These are phyloP conservation scores for Clunio marinus DNA, from an alignment of 2,888 invertebrate species.

Conservation along the genomic window DNA sequence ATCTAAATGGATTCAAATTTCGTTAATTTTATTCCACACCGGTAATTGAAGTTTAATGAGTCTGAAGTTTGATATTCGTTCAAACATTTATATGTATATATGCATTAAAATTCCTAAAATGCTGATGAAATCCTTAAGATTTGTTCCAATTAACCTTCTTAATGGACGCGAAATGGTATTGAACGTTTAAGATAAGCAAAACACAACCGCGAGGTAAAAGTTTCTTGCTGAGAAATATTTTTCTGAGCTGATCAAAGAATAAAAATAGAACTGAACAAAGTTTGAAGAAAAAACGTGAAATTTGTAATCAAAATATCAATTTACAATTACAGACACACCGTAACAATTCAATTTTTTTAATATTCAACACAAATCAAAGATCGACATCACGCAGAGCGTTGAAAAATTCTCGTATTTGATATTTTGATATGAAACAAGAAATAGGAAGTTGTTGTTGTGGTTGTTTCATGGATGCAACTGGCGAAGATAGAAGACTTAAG, in stretches of 20 bases:
- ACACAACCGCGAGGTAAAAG: too few relatives aligned
- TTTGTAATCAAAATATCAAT: slow-evolving; percentile 23
- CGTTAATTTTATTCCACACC: neutral
- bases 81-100: neutral
- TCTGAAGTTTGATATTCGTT: neutral
- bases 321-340: slow-evolving; percentile 11
- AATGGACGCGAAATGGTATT: neutral
- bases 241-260: too few relatives aligned
- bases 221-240: too few relatives aligned
- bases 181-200: neutral
- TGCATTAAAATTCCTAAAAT: neutral
- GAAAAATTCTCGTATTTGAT: too few relatives aligned
- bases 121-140: neutral
- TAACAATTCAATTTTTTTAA: neutral
- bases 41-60: slow-evolving; percentile 32
- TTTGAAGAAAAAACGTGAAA: slow-evolving; percentile 6
- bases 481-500: too few relatives aligned
- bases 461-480: too few relatives aligned
- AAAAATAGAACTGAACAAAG: neutral
- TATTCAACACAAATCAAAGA: neutral
- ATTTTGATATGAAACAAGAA: too few relatives aligned
- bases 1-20: slow-evolving; percentile 1
- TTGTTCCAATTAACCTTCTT: slow-evolving; percentile 1
- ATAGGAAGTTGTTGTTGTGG: too few relatives aligned
- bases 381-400: neutral